Percentiles rank a stretch among this genome's conserved stretches.
Conservation (phyloP, 2,797 vertebrate genomes). For the Enteromius viviparus region DNA sequence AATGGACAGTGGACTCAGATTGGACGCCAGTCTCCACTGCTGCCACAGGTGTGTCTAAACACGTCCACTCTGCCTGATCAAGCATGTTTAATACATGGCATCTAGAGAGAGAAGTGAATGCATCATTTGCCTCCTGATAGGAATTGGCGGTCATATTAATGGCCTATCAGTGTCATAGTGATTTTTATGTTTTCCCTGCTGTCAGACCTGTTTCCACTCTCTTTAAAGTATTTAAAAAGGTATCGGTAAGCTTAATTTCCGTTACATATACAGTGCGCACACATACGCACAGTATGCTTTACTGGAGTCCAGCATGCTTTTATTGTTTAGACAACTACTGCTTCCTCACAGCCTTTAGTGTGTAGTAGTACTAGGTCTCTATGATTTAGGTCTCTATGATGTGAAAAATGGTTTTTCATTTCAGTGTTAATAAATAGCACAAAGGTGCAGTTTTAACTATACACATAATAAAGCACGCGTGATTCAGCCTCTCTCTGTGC, state of each 20-base stretch:
- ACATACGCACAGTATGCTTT: not conserved
- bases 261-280: not conserved
- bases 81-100: not conserved
- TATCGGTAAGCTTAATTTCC: not conserved
- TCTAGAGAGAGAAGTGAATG: not conserved
- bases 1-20: constrained; percentile 90
- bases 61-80: not conserved
- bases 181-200: not conserved
- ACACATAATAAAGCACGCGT: too few relatives aligned
- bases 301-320: not conserved
- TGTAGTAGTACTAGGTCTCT: not conserved
- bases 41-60: constrained; percentile 85
- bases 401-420: too few relatives aligned
- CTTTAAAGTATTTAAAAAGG: not conserved
- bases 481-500: too few relatives aligned
- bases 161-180: not conserved
- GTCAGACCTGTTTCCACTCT: not conserved
- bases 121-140: not conserved
- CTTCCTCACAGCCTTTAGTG: not conserved
- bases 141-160: not conserved
- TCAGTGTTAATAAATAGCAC: too few relatives aligned
- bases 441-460: too few relatives aligned
- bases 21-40: constrained; percentile 92
- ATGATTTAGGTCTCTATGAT: too few relatives aligned
- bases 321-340: not conserved